Evolutionary conservation across 2,797 vertebrate genomes (phyloP).

Genomic region (Poeciliopsis gracilis): DNA sequence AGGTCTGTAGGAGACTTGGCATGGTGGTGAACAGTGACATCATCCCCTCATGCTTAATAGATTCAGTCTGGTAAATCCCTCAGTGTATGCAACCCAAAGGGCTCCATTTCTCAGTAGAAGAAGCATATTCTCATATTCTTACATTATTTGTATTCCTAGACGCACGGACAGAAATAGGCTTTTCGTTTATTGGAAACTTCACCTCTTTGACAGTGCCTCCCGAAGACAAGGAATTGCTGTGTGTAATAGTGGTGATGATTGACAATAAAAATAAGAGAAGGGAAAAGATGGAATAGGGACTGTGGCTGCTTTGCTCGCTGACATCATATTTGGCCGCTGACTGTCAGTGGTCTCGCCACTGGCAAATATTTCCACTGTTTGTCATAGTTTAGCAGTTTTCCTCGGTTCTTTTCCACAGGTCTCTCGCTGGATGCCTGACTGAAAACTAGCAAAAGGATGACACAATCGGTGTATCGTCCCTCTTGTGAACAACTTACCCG

Average conservation of each 20-base stretch:
- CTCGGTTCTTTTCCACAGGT: constrained; percentile 69
- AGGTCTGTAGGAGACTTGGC: constrained; percentile 25
- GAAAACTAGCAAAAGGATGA: constrained; percentile 36
- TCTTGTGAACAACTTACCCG: not conserved
- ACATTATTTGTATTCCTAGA: constrained; percentile 33
- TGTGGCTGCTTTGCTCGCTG: constrained; percentile 57
- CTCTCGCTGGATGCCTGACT: constrained; percentile 51
- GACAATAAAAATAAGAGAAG: constrained; percentile 53
- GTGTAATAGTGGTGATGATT: constrained; percentile 45
- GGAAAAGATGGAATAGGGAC: constrained; percentile 24
- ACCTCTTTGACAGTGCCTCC: constrained; percentile 19
- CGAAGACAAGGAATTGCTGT: constrained; percentile 39
- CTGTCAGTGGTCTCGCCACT: constrained; percentile 58
- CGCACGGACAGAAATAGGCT: constrained; percentile 42
- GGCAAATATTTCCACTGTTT: constrained; percentile 76
- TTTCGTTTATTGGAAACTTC: constrained; percentile 52
- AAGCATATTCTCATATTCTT: constrained; percentile 56
- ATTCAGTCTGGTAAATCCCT: constrained; percentile 66
- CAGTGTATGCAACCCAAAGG: constrained; percentile 23
- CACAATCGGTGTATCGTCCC: constrained; percentile 18
- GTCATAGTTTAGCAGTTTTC: constrained; percentile 71
- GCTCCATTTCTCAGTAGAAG: constrained; percentile 38
- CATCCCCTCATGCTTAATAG: constrained; percentile 67
- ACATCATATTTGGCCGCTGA: constrained; percentile 75
- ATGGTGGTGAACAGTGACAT: constrained; percentile 56